A percentile compares a stretch with the other conserved stretches of the same genome.
phyloP scores from a whole-genome alignment of 2,797 vertebrate species.

The Tapirus indicus region DNA sequence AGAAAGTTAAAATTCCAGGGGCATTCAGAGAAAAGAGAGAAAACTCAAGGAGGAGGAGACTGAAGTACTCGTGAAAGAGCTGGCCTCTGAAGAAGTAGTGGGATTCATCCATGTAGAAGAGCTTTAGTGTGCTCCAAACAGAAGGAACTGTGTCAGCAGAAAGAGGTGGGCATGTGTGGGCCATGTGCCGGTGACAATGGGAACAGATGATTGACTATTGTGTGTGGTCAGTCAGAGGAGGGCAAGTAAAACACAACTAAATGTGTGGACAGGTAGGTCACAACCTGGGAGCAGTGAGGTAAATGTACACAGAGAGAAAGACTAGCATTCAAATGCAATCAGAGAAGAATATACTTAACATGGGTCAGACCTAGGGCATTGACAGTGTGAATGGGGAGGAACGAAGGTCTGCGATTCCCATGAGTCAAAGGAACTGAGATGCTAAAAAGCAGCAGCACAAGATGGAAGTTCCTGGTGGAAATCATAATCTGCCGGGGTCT shows the following conservation, averaged over 20 bases:
- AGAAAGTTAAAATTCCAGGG: background rate
- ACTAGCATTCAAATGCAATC: background rate
- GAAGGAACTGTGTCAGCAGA: background rate
- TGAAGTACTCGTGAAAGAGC: background rate
- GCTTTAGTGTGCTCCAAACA: background rate
- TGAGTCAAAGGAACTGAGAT: rapidly evolving
- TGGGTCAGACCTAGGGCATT: rapidly evolving
- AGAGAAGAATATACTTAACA: background rate
- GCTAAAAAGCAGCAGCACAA: too few relatives aligned
- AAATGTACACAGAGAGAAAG: background rate
- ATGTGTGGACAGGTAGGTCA: background rate
- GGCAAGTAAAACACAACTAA: background rate
- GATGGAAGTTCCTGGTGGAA: background rate
- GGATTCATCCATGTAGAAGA: rapidly evolving
- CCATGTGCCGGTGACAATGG: rapidly evolving
- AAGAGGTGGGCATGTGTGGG: background rate
- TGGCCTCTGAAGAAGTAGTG: too few relatives aligned
- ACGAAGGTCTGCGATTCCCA: background rate
- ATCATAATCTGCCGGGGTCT: background rate
- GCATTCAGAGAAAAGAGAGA: background rate
- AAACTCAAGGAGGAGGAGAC: background rate
- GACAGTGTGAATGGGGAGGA: too few relatives aligned
- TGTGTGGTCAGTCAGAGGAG: background rate
- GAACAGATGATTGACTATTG: rapidly evolving
- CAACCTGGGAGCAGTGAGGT: background rate